Evolutionary conservation across 2,888 invertebrate genomes (phyloP).

Genomic region (Mechanitis messenoides): DNA sequence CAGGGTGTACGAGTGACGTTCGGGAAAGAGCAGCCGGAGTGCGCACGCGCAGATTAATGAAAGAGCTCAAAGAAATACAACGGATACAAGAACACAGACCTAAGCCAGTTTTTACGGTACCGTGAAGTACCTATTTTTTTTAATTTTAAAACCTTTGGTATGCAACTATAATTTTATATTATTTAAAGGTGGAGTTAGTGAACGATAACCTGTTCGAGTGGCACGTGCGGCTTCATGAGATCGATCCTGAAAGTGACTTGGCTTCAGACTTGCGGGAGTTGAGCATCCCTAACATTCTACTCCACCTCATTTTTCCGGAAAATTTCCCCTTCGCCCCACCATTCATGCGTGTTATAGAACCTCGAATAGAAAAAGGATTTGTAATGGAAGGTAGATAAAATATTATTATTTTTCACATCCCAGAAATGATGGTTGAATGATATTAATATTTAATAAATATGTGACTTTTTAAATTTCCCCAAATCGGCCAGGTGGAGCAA

Average conservation of each 20-base stretch:
- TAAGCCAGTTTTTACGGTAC: conserved; percentile 86
- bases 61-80: conserved; percentile 88
- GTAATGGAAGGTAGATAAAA: conserved; percentile 84
- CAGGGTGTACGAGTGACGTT: conserved; percentile 54
- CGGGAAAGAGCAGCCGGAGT: conserved; percentile 72
- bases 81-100: conserved; percentile 80
- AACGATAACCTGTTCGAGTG: conserved; percentile 93
- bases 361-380: conserved; percentile 88
- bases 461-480: not conserved
- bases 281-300: conserved; percentile 83
- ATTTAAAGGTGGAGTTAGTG: conserved; percentile 82
- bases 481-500: conserved; percentile 80
- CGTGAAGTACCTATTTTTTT: conserved; percentile 11
- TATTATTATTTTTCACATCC: not conserved
- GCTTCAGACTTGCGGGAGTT: conserved; percentile 88
- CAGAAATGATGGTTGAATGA: not conserved
- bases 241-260: conserved; percentile 89
- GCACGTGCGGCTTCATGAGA: conserved; percentile 87
- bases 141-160: too few relatives aligned
- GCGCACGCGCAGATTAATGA: conserved; percentile 88
- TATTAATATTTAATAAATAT: too few relatives aligned
- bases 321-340: conserved; percentile 94
- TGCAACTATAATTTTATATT: too few relatives aligned
- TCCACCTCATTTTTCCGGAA: conserved; percentile 90
- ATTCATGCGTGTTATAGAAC: conserved; percentile 88